phyloP scores from a whole-genome alignment of 1,140 invertebrate species.

The Bombus balteatus region DNA sequence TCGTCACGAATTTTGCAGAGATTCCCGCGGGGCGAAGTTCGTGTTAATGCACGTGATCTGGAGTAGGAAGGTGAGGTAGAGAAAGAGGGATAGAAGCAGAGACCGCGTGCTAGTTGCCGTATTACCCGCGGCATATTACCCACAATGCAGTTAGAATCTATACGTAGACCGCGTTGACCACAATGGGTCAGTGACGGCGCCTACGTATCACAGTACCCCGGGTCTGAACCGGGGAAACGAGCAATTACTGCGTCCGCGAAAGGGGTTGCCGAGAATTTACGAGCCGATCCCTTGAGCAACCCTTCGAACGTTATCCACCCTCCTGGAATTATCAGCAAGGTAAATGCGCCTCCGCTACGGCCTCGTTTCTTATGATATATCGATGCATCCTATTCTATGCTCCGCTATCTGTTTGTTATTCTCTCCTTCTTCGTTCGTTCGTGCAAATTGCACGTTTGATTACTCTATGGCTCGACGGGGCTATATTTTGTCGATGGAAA shows the following conservation, averaged over 20 bases:
- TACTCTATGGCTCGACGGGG: not conserved
- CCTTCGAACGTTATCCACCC: conserved; percentile 53
- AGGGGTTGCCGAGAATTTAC: conserved; percentile 47
- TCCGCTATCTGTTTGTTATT: too few relatives aligned
- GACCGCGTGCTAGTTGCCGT: conserved; percentile 30
- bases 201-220: conserved; percentile 25
- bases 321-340: conserved; percentile 51
- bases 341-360: not conserved
- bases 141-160: conserved; percentile 69
- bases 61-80: not conserved
- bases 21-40: not conserved
- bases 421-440: not conserved
- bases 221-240: conserved; percentile 56
- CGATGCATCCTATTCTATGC: not conserved
- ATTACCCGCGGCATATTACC: conserved; percentile 63
- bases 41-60: conserved; percentile 9
- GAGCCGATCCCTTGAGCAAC: conserved; percentile 58
- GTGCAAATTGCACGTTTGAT: not conserved
- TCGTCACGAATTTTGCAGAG: conserved; percentile 11
- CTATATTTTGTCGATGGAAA: not conserved
- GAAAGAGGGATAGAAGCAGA: not conserved
- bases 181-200: conserved; percentile 64
- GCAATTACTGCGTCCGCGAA: conserved; percentile 52
- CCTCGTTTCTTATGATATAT: conserved; percentile 39
- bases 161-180: conserved; percentile 54